A percentile compares a stretch with the other conserved stretches of the same genome.
phyloP scores from a whole-genome alignment of 2,888 invertebrate species.

The Ethmia dodecea region DNA sequence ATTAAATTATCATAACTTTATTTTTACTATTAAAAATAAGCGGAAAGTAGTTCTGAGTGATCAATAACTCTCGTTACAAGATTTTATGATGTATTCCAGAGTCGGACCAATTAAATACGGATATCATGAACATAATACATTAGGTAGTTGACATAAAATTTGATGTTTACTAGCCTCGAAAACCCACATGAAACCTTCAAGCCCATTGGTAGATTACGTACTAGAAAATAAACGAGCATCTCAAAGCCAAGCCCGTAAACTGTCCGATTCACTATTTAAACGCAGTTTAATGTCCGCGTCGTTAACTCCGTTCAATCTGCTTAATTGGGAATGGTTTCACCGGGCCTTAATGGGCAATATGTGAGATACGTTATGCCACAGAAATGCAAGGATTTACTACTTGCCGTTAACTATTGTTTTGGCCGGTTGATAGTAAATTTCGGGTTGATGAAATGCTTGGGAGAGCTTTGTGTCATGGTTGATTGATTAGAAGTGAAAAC shows the following conservation, averaged over 20 bases:
- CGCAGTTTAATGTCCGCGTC: slow-evolving; percentile 55
- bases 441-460: neutral
- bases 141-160: neutral
- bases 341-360: slow-evolving; percentile 45
- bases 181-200: slow-evolving; percentile 8
- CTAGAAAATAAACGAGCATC: slow-evolving; percentile 39
- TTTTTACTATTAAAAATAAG: too few relatives aligned
- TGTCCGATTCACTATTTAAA: slow-evolving; percentile 68
- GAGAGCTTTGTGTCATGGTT: neutral
- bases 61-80: too few relatives aligned
- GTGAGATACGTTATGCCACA: slow-evolving; percentile 24
- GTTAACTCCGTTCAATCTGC: slow-evolving; percentile 68
- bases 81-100: too few relatives aligned
- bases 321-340: slow-evolving; percentile 67
- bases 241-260: slow-evolving; percentile 53
- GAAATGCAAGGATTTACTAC: slow-evolving; percentile 16
- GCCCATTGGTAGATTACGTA: slow-evolving; percentile 10
- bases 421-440: neutral
- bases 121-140: neutral
- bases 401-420: slow-evolving; percentile 14
- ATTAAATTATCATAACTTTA: too few relatives aligned
- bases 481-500: too few relatives aligned
- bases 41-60: too few relatives aligned
- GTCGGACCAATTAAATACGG: too few relatives aligned
- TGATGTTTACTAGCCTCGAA: neutral